These are phyloP conservation scores for Dysmachus trigonus DNA, from an alignment of 2,888 invertebrate genomes.

Conservation along the genomic window DNA sequence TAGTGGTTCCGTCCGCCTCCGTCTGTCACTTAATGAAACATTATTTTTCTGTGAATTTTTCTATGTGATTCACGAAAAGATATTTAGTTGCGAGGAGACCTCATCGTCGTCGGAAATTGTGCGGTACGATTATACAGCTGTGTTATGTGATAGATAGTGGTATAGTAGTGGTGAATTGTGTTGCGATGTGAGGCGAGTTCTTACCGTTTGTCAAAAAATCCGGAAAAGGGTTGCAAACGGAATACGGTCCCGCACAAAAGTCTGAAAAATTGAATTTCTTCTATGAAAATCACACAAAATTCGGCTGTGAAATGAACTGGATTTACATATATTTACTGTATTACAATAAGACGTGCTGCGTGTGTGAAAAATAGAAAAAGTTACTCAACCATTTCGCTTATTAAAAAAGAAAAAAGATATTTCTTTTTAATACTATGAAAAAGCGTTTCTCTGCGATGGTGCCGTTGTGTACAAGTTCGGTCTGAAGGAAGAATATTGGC, in stretches of 20 bases:
- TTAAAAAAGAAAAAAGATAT: background rate
- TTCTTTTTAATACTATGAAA: background rate
- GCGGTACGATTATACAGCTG: background rate
- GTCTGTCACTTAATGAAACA: background rate
- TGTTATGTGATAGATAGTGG: background rate
- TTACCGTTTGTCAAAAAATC: constrained; percentile 17
- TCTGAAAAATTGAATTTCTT: background rate
- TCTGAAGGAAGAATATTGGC: background rate
- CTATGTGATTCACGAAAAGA: constrained; percentile 6
- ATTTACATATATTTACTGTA: constrained; percentile 18
- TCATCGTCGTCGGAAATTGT: background rate
- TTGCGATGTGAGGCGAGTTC: background rate
- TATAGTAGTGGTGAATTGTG: background rate
- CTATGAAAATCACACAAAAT: background rate
- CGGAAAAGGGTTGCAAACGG: background rate
- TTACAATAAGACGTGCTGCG: constrained; percentile 10
- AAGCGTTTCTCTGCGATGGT: constrained; percentile 3
- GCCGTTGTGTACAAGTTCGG: constrained; percentile 18
- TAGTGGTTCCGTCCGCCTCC: background rate
- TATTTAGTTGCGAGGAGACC: background rate
- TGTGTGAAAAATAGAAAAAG: constrained; percentile 22
- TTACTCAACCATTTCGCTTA: constrained; percentile 36
- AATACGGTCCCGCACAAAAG: background rate
- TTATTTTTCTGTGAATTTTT: background rate
- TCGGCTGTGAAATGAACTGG: background rate